phyloP scores from a whole-genome alignment of 1,140 invertebrate species.

The Macrobrachium rosenbergii region DNA sequence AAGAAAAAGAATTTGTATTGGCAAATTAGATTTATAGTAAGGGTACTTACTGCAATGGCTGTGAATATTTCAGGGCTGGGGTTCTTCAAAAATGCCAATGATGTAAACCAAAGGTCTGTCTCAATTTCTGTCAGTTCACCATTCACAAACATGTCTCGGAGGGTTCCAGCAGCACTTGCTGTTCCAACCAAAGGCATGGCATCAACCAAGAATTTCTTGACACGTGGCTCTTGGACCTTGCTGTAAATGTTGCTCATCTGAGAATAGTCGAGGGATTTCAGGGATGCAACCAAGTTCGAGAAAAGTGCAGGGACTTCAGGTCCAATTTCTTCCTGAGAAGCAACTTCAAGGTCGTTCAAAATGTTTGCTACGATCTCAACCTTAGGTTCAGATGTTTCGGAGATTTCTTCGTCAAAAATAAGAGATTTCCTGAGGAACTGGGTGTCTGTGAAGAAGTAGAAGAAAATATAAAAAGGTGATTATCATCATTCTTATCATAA shows the following conservation, averaged over 20 bases:
- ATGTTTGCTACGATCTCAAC: constrained; percentile 28
- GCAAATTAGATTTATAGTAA: neutral
- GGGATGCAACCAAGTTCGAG: constrained; percentile 68
- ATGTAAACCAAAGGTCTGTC: constrained; percentile 73
- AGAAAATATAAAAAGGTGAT: neutral
- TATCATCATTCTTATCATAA: neutral
- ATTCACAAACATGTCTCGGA: constrained; percentile 79
- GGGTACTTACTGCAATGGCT: constrained; percentile 75
- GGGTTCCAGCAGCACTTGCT: constrained; percentile 81
- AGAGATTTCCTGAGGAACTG: constrained; percentile 31
- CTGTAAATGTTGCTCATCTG: constrained; percentile 54
- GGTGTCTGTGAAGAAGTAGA: constrained; percentile 8
- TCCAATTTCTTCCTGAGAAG: constrained; percentile 71
- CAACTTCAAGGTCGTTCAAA: constrained; percentile 28
- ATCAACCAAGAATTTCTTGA: constrained; percentile 80
- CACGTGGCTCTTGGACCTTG: constrained; percentile 37
- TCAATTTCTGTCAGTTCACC: constrained; percentile 78
- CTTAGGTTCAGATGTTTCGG: neutral
- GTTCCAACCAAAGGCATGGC: constrained; percentile 83
- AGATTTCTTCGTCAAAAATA: constrained; percentile 29
- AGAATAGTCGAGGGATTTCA: constrained; percentile 67
- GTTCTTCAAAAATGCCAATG: constrained; percentile 78
- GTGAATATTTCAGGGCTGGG: constrained; percentile 81
- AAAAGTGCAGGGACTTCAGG: constrained; percentile 70
- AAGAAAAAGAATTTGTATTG: neutral